Conservation (phyloP, 37 sponge, comb jelly and placozoan species). For the Cladorhizidae sp. region DNA sequence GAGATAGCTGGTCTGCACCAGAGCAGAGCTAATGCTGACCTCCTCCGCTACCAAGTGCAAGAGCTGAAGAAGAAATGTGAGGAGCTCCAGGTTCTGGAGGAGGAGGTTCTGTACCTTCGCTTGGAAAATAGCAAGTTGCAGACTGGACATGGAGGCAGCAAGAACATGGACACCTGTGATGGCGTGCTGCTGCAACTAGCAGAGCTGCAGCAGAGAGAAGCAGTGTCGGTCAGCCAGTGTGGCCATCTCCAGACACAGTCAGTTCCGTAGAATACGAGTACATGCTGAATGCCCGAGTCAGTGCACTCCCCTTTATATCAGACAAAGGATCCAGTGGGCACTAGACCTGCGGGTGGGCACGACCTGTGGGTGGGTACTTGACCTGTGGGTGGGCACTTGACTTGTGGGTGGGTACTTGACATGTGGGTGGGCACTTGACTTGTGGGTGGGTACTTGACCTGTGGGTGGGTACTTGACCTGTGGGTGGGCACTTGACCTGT, state of each 20-base stretch:
- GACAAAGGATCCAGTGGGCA: too few species aligned
- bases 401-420: too few species aligned
- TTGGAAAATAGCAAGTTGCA: constrained; percentile 21
- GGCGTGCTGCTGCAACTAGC: constrained; percentile 33
- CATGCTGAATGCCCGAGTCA: too few species aligned
- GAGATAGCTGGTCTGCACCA: constrained; percentile 36
- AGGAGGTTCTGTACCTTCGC: constrained; percentile 7
- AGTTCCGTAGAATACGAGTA: background rate
- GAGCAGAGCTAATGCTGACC: constrained; percentile 10
- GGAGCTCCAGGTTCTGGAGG: constrained; percentile 19
- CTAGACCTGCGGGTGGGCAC: too few species aligned
- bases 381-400: too few species aligned
- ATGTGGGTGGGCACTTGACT: too few species aligned
- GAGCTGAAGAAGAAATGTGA: constrained; percentile 40
- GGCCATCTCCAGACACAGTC: constrained; percentile 39
- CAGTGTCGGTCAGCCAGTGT: constrained; percentile 13
- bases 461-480: too few species aligned
- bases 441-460: too few species aligned
- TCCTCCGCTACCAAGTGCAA: constrained; percentile 36
- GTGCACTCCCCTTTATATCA: too few species aligned
- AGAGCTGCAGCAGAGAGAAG: constrained; percentile 54
- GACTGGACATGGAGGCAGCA: constrained; percentile 5
- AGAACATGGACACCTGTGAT: background rate
- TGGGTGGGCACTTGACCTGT: too few species aligned
- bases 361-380: too few species aligned